phyloP scores from a whole-genome alignment of 2,888 invertebrate genomes.

The Xestia sexstrigata region DNA sequence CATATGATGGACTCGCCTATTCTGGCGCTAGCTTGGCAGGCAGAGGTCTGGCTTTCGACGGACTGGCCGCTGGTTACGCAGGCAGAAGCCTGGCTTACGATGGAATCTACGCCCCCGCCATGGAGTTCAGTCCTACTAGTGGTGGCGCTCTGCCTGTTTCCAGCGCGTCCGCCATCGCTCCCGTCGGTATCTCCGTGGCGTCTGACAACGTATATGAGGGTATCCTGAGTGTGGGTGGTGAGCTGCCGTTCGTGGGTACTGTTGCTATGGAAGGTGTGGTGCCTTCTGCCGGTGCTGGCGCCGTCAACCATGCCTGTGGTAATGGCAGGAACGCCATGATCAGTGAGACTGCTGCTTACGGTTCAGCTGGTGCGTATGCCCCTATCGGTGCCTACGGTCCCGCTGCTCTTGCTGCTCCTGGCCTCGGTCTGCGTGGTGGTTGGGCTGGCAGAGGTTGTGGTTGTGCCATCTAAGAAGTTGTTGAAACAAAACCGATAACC shows the following conservation, averaged over 20 bases:
- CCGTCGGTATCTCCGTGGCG: slow-evolving; percentile 64
- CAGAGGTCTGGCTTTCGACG: slow-evolving; percentile 5
- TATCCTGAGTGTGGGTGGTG: slow-evolving; percentile 29
- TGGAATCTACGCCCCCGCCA: slow-evolving; percentile 24
- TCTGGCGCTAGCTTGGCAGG: slow-evolving; percentile 5
- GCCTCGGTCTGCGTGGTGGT: slow-evolving; percentile 3
- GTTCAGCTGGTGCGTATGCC: slow-evolving; percentile 4
- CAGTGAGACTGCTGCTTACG: slow-evolving; percentile 32
- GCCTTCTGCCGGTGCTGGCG: slow-evolving; percentile 39
- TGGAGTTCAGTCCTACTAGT: slow-evolving; percentile 48
- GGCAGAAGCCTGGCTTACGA: slow-evolving; percentile 24
- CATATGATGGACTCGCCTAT: background rate
- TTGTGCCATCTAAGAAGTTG: background rate
- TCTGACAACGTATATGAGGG: slow-evolving; percentile 55
- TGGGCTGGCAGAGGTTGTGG: slow-evolving; percentile 14
- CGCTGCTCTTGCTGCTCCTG: background rate
- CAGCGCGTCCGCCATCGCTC: slow-evolving; percentile 67
- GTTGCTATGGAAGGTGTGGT: slow-evolving; percentile 33
- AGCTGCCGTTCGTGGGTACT: slow-evolving; percentile 47
- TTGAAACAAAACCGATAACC: no score
- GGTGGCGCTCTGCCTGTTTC: slow-evolving; percentile 46
- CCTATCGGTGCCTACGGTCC: slow-evolving; percentile 2
- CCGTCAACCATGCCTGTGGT: slow-evolving; percentile 67
- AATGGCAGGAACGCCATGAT: slow-evolving; percentile 66
- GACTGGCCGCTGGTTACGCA: no score